Conservation (phyloP, 2,888 invertebrate genomes). For the Pollenia angustigena region DNA sequence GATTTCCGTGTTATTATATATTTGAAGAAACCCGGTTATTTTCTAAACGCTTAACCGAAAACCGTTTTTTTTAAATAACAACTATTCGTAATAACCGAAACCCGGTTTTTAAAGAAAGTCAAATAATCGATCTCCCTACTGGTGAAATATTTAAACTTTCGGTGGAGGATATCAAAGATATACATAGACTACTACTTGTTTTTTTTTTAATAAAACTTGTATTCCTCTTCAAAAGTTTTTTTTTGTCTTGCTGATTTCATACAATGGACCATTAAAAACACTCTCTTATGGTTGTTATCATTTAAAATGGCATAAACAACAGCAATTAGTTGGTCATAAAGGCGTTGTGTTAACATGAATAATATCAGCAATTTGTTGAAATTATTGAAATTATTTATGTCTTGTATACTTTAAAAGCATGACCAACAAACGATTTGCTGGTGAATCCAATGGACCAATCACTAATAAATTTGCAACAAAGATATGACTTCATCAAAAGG, state of each 20-base stretch:
- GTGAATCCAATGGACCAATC: not conserved
- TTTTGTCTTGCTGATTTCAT: not conserved
- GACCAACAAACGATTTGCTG: slow-evolving; percentile 11
- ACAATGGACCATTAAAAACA: slow-evolving; percentile 63
- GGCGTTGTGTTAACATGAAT: slow-evolving; percentile 70
- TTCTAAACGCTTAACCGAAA: too few species aligned
- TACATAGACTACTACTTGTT: too few species aligned
- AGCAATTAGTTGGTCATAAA: slow-evolving; percentile 65
- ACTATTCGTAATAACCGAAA: too few species aligned
- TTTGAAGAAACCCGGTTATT: too few species aligned
- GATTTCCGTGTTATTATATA: too few species aligned
- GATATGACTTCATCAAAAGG: slow-evolving; percentile 14
- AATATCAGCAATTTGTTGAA: slow-evolving; percentile 66
- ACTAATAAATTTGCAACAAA: not conserved
- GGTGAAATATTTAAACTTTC: too few species aligned
- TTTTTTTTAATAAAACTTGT: not conserved
- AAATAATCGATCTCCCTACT: too few species aligned
- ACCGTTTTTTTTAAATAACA: too few species aligned
- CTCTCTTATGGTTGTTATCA: slow-evolving; percentile 47
- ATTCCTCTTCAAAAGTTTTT: slow-evolving; percentile 4
- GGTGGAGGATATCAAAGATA: too few species aligned
- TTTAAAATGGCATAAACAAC: slow-evolving; percentile 62
- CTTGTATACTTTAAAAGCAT: slow-evolving; percentile 1
- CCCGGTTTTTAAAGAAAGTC: too few species aligned
- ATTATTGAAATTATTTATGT: slow-evolving; percentile 49